A percentile compares a stretch with the other conserved stretches of the same genome.
These are phyloP conservation scores for Philypnodon macrostomus DNA, from an alignment of 2,797 vertebrate species.

Conservation along the genomic window DNA sequence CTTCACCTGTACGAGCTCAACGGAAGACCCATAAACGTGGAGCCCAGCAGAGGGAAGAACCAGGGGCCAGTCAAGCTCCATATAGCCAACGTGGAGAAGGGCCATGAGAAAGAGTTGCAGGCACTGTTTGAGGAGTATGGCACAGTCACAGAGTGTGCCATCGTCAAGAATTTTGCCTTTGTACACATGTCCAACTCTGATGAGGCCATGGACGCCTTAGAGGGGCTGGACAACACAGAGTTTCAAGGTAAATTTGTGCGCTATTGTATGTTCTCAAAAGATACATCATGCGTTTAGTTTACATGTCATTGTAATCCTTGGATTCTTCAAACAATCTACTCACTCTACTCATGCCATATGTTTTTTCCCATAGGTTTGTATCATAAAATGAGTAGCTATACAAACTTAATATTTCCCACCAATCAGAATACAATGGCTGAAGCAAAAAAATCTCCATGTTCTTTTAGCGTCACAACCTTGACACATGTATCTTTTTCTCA, in stretches of 20 bases:
- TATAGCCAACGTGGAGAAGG: conserved; percentile 80
- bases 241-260: conserved; percentile 70
- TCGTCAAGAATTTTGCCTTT: conserved; percentile 82
- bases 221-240: conserved; percentile 76
- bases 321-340: no score
- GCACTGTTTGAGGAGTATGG: conserved; percentile 80
- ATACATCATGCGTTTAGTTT: background rate
- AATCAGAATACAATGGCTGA: no score
- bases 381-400: no score
- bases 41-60: conserved; percentile 77
- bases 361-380: no score
- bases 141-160: conserved; percentile 73
- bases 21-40: conserved; percentile 79
- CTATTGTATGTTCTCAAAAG: background rate
- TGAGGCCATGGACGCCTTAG: conserved; percentile 80
- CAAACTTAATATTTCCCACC: no score
- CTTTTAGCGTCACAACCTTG: no score
- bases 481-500: conserved; percentile 53
- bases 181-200: conserved; percentile 80
- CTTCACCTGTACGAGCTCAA: conserved; percentile 75
- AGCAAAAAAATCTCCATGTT: no score
- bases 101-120: conserved; percentile 71
- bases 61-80: conserved; percentile 79
- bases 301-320: no score
- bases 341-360: no score